These are phyloP conservation scores for Poeciliopsis turneri DNA, from an alignment of 2,797 vertebrate genomes.

Conservation along the genomic window DNA sequence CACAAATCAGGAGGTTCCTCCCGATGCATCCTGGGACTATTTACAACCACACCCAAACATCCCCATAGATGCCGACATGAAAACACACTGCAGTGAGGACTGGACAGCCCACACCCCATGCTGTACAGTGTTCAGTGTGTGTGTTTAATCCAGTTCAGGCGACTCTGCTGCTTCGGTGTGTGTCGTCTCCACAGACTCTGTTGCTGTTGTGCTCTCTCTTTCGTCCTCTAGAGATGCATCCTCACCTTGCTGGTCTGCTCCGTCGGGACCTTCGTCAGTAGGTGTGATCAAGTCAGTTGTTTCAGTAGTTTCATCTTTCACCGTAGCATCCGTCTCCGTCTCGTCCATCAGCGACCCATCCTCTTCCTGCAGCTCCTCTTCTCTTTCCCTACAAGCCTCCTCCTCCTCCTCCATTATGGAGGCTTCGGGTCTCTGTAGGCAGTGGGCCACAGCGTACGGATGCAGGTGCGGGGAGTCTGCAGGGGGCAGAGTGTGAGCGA, in stretches of 20 bases:
- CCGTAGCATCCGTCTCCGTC: slow-evolving; percentile 35
- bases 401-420: slow-evolving; percentile 59
- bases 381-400: not conserved
- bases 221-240: slow-evolving; percentile 10
- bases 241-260: slow-evolving; percentile 14
- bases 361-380: slow-evolving; percentile 20
- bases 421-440: slow-evolving; percentile 44
- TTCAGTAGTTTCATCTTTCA: slow-evolving; percentile 53
- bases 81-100: slow-evolving; percentile 38
- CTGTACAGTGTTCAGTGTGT: slow-evolving; percentile 9
- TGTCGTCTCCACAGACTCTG: slow-evolving; percentile 16
- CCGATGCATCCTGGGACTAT: slow-evolving; percentile 40
- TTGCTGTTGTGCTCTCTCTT: not conserved
- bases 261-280: slow-evolving; percentile 29
- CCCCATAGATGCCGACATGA: slow-evolving; percentile 25
- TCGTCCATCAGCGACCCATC: slow-evolving; percentile 43
- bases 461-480: slow-evolving; percentile 87
- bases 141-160: slow-evolving; percentile 64
- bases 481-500: slow-evolving; percentile 92
- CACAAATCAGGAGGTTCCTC: slow-evolving; percentile 50
- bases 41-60: slow-evolving; percentile 19
- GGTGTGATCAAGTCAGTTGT: slow-evolving; percentile 43
- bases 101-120: slow-evolving; percentile 11
- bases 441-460: slow-evolving; percentile 60
- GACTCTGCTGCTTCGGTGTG: slow-evolving; percentile 59